Evolutionary conservation across 2,113 vertebrate genomes (phyloP), one percentile per base, ranked within the genome.

Genomic region (Apodemus speciosus): DNA sequence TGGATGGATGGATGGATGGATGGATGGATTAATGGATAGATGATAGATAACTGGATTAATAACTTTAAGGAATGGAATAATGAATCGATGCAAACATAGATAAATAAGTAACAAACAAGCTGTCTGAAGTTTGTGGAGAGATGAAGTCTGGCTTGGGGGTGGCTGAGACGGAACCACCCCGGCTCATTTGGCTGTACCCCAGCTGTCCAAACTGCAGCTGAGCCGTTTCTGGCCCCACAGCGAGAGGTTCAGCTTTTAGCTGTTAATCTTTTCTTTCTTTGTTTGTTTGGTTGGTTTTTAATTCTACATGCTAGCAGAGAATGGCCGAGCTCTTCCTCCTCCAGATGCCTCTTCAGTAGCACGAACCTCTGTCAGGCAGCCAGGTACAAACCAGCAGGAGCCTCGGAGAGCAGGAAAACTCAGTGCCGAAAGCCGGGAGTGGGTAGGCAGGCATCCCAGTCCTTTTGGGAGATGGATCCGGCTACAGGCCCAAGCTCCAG

Each of bases 301-400:
- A 40, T 68, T 3, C 0, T 21, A 69, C 32, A 86, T n/a, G 15
- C 89, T 83, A 68, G 13, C 38, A 25, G 76, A 92, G 90, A 91
- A 72, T 21, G 30, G 75, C 32, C 46, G 5, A 35, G 9, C 43
- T 20, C 53, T 38, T 49, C 68, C 83, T 92, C 81, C 88, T 58
- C 92, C 38, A 46, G 15, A 46, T 27, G 6, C 35, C 46, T 71
- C 69, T 43, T 53, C n/a, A 14, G 14, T 38, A 20, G 13, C 1
- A 80, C 40, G 30, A 2, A 18, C 27, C 23, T 40, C 90, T 69
- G 38, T 72, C 40, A 56, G 83, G 71, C 10, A 3, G 83, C 80
- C 81, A 49, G 89, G 83, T 81, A 90, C 20, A 83, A 92, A 72
- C 58, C 92, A 94, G 91, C 62, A 51, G 69, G 10, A 16, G 60